Evolutionary conservation across 2,888 invertebrate species (phyloP).

Genomic region (Melitaea athalia): DNA sequence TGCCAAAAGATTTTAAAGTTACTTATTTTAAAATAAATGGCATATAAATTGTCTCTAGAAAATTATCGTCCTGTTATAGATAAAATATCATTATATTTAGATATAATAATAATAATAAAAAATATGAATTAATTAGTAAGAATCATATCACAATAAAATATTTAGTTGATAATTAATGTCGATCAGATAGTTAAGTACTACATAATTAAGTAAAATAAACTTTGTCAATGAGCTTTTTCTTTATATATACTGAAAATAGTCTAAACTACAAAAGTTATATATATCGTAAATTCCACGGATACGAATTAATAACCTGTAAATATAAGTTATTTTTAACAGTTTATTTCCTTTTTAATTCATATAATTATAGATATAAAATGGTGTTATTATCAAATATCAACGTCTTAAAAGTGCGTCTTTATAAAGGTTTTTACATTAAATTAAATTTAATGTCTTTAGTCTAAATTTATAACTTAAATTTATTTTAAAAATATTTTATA

Average conservation of each 20-base stretch:
- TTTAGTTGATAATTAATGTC: neutral
- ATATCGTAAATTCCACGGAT: too few relatives aligned
- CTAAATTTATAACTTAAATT: too few relatives aligned
- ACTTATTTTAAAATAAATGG: constrained; percentile 9
- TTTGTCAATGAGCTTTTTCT: too few relatives aligned
- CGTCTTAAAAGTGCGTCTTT: neutral
- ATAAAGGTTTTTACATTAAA: too few relatives aligned
- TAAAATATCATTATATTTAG: constrained; percentile 1
- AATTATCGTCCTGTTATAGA: constrained; percentile 16
- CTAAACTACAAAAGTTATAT: too few relatives aligned
- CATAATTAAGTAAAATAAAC: neutral
- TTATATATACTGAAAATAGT: too few relatives aligned
- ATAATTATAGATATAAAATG: neutral
- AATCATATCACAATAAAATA: constrained; percentile 3
- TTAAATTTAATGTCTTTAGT: too few relatives aligned
- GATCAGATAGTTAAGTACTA: neutral
- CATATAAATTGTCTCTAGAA: constrained; percentile 6
- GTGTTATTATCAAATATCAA: neutral
- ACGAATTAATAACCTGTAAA: too few relatives aligned
- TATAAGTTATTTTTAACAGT: too few relatives aligned
- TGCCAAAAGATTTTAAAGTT: neutral
- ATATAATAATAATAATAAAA: neutral
- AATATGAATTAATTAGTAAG: neutral
- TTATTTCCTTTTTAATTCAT: neutral
- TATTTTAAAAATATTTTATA: too few relatives aligned